Percentiles rank a stretch among this genome's conserved stretches.
phyloP scores from a whole-genome alignment of 2,113 vertebrate genomes.

The Setophaga kirtlandii region DNA sequence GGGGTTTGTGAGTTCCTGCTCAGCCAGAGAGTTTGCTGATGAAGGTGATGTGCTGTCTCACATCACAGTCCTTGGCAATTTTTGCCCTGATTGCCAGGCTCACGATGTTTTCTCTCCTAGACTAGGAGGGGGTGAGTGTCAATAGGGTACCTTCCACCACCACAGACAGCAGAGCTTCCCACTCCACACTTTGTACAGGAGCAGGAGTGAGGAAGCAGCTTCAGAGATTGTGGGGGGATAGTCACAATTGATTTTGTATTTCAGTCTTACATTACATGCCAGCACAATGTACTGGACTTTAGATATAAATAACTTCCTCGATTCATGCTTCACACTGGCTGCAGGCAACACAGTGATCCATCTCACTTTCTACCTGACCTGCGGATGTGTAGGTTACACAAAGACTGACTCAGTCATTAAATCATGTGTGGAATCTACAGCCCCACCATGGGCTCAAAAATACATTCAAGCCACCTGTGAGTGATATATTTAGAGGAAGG shows the following conservation, averaged over 20 bases:
- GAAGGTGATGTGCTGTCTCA: background rate
- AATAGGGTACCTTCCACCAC: background rate
- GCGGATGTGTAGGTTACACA: background rate
- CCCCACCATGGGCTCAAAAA: background rate
- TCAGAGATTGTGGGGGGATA: background rate
- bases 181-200: background rate
- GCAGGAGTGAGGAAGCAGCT: background rate
- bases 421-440: conserved; percentile 2
- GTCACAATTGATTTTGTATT: background rate
- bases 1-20: background rate
- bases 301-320: background rate
- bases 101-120: background rate
- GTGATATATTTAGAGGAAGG: conserved; percentile 18
- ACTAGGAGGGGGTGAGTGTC: background rate
- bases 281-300: background rate
- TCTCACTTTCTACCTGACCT: conserved; percentile 22
- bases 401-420: background rate
- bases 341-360: background rate
- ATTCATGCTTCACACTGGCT: background rate
- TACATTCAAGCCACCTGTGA: background rate
- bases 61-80: background rate
- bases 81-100: background rate
- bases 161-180: background rate
- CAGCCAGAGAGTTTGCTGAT: background rate
- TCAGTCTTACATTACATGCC: background rate